A percentile compares a stretch with the other conserved stretches of the same genome.
Evolutionary conservation across 1,140 invertebrate genomes (phyloP).

Genomic region (Homarus americanus): DNA sequence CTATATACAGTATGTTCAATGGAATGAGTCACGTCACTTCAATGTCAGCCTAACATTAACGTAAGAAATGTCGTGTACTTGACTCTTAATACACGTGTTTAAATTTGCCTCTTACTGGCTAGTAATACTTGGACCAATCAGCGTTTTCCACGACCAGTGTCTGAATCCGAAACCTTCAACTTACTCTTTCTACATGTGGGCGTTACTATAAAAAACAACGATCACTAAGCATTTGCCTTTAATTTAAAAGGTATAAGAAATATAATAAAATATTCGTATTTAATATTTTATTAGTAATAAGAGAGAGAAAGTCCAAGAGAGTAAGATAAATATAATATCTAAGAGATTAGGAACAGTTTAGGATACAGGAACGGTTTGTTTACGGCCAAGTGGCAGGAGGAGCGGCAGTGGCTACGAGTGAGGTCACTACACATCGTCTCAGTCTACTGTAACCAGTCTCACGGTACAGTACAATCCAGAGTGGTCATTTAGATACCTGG

Average conservation of each 20-base stretch:
- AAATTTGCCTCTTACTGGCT: neutral
- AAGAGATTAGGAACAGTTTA: neutral
- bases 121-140: constrained; percentile 23
- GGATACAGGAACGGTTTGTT: neutral
- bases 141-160: constrained; percentile 52
- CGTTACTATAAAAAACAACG: neutral
- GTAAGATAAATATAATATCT: neutral
- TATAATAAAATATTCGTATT: neutral
- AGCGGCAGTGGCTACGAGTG: too few species aligned
- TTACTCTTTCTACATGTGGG: neutral
- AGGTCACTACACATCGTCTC: too few species aligned
- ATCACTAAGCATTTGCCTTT: neutral
- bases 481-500: too few species aligned
- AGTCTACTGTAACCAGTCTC: too few species aligned
- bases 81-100: constrained; percentile 18
- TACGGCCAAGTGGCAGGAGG: neutral
- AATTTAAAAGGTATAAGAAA: neutral
- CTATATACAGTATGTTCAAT: too few species aligned
- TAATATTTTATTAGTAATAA: neutral
- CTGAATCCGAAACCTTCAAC: constrained; percentile 50
- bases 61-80: too few species aligned
- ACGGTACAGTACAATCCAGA: too few species aligned
- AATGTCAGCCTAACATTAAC: too few species aligned
- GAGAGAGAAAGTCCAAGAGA: neutral
- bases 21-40: too few species aligned